phyloP scores from a whole-genome alignment of 2,888 invertebrate genomes.

The Meta bourneti region DNA sequence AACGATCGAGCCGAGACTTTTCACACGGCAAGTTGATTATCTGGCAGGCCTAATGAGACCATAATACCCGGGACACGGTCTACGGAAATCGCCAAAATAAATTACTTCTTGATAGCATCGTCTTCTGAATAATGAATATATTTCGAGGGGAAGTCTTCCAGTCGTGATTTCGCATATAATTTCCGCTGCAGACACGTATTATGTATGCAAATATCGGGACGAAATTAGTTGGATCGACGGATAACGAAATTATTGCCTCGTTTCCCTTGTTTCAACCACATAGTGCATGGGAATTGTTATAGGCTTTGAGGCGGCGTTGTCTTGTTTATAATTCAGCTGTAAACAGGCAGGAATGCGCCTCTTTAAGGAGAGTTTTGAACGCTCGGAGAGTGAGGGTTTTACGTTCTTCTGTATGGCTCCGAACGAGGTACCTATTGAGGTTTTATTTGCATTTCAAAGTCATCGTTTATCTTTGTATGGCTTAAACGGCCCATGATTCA shows the following conservation, averaged over 20 bases:
- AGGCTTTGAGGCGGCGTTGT: background rate
- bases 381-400: background rate
- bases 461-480: background rate
- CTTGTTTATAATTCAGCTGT: conserved; percentile 10
- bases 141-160: conserved; percentile 32
- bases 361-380: background rate
- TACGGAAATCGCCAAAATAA: conserved; percentile 40
- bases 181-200: conserved; percentile 20
- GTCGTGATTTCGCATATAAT: conserved; percentile 68
- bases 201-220: conserved; percentile 46
- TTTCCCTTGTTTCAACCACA: background rate
- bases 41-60: conserved; percentile 29
- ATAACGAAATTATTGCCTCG: conserved; percentile 35
- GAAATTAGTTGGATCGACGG: conserved; percentile 53
- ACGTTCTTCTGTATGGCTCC: background rate
- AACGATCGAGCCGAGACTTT: conserved; percentile 35
- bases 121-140: conserved; percentile 51
- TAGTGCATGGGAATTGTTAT: conserved; percentile 10
- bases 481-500: background rate
- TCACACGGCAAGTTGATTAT: conserved; percentile 47
- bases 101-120: conserved; percentile 62
- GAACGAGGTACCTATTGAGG: background rate
- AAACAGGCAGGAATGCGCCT: background rate
- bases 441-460: conserved; percentile 1
- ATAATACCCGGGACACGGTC: conserved; percentile 35